Conservation (phyloP, 2,888 invertebrate species). For the Campoplex nolae region DNA sequence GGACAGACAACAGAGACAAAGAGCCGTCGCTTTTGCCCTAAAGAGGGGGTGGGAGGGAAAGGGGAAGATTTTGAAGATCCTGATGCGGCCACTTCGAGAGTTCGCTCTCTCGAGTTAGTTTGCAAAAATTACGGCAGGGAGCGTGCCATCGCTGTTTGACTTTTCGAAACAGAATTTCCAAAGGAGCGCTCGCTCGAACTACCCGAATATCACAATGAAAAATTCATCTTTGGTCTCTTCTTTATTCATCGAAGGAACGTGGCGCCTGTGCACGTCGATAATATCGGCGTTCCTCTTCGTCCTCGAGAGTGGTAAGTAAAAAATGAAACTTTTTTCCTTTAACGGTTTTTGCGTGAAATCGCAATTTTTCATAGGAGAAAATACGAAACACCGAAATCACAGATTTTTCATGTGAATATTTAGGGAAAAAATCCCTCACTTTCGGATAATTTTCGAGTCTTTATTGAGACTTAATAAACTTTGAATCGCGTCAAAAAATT, state of each 20-base stretch:
- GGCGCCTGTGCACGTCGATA: background rate
- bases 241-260: conserved; percentile 13
- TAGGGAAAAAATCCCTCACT: background rate
- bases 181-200: background rate
- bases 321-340: background rate
- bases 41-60: background rate
- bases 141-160: background rate
- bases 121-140: background rate
- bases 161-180: background rate
- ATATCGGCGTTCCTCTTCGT: background rate
- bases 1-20: conserved; percentile 18
- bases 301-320: background rate
- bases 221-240: conserved; percentile 9
- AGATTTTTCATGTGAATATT: background rate
- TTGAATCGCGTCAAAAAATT: no score
- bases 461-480: no score
- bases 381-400: background rate
- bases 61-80: conserved; percentile 10
- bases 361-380: background rate
- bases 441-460: background rate
- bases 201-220: conserved; percentile 3
- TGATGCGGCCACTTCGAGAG: conserved; percentile 13
- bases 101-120: conserved; percentile 7
- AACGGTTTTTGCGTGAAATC: background rate
- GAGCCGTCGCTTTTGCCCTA: conserved; percentile 12